Evolutionary conservation across 2,888 invertebrate species (phyloP), one percentile per base, ranked within the genome.

Genomic region (Agrotis segetum): DNA sequence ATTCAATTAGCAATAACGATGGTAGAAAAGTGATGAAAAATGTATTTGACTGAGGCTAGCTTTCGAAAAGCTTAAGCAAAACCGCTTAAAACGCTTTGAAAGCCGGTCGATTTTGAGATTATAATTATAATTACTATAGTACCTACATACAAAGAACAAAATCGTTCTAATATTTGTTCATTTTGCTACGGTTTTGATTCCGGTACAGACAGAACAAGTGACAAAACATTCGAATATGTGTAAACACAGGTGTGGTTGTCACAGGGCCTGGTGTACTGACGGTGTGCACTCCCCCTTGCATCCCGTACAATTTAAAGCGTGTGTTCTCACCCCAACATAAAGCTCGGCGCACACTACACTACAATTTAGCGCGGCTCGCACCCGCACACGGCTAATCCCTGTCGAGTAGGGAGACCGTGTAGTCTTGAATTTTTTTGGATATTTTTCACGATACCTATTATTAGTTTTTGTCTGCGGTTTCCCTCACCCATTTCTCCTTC

Each of bases 351-450:
- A 79, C 81, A 85, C 87, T 68, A 75, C 72, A 74, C 85, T 74
- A 86, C 83, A 86, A 85, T 85, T 86, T 85, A 85, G 82, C 67
- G 68, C 60, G 68, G 70, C 79, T 79, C 74, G 72, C 77, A 67
- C 74, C 67, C 81, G 76, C 81, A 79, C 75, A 67, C 68, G 59
- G 84, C 80, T 86, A 86, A 85, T 86, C 87, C 82, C 49, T 70
- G 19, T 17, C 55, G 50, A 46, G 66, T 77, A 78, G 69, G 59
- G 60, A 1, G 66, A 47, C 74, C n/a, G 11, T 61, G n/a, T 2
- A 44, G 3, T 34, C 11, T 40, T 14, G 6, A 13, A 29, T 21
- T 44, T 47, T 17, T 1, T n/a, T 19, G 9, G 34, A 75, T 1
- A 56, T 24, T 55, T 21, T 44, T 46, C 3, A 9, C 46, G 3